Percentiles rank a stretch among this genome's conserved stretches.
These are phyloP conservation scores for Anguilla japonica DNA, from an alignment of 2,113 vertebrate genomes.

Conservation along the genomic window DNA sequence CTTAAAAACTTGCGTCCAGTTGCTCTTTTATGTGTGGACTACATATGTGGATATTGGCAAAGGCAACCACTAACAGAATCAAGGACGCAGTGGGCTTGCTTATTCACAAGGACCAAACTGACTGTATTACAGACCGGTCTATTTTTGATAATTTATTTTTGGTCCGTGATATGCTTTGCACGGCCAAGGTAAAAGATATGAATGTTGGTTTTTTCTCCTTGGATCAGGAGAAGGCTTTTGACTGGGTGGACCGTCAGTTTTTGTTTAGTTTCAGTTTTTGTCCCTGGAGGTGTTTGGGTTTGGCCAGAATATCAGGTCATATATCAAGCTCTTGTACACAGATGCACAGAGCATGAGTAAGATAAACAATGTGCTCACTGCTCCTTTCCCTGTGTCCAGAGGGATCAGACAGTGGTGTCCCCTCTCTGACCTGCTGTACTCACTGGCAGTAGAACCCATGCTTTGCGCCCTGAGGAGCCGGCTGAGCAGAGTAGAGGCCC, in stretches of 20 bases:
- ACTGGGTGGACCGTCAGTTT: not conserved
- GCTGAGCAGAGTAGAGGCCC: not conserved
- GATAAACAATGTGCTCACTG: not conserved
- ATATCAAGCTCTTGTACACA: not conserved
- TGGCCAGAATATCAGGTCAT: not conserved
- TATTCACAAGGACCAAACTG: too few species aligned
- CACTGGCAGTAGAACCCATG: not conserved
- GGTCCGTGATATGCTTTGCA: not conserved
- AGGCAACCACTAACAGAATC: too few species aligned
- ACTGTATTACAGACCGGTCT: not conserved
- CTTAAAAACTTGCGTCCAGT: too few species aligned
- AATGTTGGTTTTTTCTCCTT: not conserved
- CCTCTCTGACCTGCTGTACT: not conserved
- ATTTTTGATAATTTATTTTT: not conserved
- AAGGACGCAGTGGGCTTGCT: too few species aligned
- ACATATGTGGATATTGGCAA: too few species aligned
- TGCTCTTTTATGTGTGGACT: too few species aligned
- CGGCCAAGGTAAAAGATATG: not conserved
- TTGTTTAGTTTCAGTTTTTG: too few species aligned
- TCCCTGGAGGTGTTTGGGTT: not conserved
- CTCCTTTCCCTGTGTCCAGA: not conserved
- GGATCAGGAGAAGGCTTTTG: not conserved
- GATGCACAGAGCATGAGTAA: not conserved
- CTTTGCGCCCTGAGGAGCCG: not conserved
- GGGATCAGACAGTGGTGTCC: too few species aligned